Percentiles rank a stretch among this genome's conserved stretches.
These are phyloP conservation scores for Melanerpes formicivorus DNA, from an alignment of 2,113 vertebrate species.

Conservation along the genomic window DNA sequence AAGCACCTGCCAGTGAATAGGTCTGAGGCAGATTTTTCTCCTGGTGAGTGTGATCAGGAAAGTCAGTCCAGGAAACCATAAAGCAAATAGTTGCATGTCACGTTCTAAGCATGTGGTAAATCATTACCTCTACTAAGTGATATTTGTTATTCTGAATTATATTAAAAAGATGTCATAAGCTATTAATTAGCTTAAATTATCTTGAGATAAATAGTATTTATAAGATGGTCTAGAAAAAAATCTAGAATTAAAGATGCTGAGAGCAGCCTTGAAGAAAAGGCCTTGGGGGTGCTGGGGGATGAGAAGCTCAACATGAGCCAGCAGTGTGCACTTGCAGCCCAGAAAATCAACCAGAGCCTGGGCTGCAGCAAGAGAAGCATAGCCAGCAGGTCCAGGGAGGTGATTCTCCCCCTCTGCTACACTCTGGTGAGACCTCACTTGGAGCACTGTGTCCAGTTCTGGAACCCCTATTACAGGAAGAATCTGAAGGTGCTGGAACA, in stretches of 20 bases:
- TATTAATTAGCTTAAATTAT: not conserved
- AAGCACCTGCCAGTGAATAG: not conserved
- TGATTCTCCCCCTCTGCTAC: no score
- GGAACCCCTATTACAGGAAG: no score
- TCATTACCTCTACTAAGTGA: not conserved
- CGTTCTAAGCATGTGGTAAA: not conserved
- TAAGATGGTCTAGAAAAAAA: not conserved
- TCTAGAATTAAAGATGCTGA: not conserved
- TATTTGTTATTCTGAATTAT: not conserved
- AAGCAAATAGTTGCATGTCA: not conserved
- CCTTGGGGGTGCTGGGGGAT: no score
- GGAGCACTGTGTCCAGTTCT: no score
- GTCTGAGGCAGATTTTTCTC: not conserved
- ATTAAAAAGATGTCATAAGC: not conserved
- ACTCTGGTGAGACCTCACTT: no score
- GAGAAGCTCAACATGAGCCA: no score
- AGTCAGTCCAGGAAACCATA: not conserved
- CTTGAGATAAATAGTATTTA: not conserved
- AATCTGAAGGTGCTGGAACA: no score
- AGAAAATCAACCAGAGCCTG: no score
- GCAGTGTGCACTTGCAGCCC: no score
- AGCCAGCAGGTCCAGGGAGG: no score
- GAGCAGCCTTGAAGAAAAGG: no score
- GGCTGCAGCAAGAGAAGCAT: no score
- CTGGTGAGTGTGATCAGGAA: not conserved